Percentiles rank a stretch among this genome's conserved stretches.
phyloP scores from a whole-genome alignment of 2,113 vertebrate genomes.

The Sitta europaea region DNA sequence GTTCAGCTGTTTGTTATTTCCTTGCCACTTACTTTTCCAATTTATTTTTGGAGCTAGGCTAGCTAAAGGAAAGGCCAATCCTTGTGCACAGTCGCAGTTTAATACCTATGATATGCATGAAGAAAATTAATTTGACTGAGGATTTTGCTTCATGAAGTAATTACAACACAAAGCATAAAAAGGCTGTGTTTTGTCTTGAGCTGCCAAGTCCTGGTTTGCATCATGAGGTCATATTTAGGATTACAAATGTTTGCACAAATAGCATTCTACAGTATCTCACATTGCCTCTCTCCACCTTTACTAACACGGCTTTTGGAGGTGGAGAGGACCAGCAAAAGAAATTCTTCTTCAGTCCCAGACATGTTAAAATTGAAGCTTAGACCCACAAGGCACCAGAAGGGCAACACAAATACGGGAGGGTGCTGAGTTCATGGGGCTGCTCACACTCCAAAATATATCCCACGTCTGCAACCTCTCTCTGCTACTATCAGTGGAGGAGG shows the following conservation, averaged over 20 bases:
- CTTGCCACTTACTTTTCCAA: not conserved
- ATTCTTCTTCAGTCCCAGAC: not conserved
- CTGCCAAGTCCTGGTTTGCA: not conserved
- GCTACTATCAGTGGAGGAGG: not conserved
- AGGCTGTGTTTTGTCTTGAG: constrained; percentile 26
- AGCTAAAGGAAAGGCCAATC: not conserved
- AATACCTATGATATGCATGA: not conserved
- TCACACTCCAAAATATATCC: not conserved
- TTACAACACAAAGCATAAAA: constrained; percentile 25
- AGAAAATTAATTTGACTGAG: constrained; percentile 39
- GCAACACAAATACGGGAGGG: not conserved
- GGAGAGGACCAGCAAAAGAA: not conserved
- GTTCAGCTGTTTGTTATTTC: constrained; percentile 8
- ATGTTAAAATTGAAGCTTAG: not conserved
- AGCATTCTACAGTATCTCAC: not conserved
- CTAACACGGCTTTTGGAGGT: not conserved
- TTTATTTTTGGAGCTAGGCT: not conserved
- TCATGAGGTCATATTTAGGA: not conserved
- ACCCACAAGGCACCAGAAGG: fast-evolving
- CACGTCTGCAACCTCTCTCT: not conserved
- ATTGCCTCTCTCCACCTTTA: not conserved
- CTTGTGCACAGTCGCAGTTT: not conserved
- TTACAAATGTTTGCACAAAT: not conserved
- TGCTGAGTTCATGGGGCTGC: not conserved
- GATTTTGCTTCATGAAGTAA: constrained; percentile 58